Conservation (phyloP, 2,888 invertebrate genomes). For the Tenthredo scrophulariae region DNA sequence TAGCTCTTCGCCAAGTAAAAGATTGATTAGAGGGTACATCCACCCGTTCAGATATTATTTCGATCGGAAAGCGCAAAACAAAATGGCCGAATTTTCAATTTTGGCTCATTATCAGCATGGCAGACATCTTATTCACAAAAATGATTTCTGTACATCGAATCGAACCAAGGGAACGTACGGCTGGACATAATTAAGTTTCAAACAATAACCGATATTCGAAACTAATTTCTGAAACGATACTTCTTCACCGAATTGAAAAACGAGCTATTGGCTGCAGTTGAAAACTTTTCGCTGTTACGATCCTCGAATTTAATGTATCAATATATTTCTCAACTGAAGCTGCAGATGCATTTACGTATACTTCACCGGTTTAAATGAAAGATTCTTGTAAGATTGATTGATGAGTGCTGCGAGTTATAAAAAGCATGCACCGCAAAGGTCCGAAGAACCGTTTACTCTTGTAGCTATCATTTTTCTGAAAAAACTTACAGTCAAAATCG, state of each 20-base stretch:
- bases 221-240: not conserved
- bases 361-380: not conserved
- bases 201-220: not conserved
- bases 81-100: slow-evolving; percentile 27
- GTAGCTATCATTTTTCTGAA: not conserved
- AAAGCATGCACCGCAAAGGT: not conserved
- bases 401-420: not conserved
- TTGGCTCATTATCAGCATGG: not conserved
- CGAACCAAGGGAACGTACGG: not conserved
- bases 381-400: not conserved
- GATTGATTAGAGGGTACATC: slow-evolving; percentile 36
- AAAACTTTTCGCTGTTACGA: not conserved
- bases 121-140: not conserved
- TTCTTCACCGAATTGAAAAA: not conserved
- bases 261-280: not conserved
- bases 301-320: not conserved
- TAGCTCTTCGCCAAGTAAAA: slow-evolving; percentile 21
- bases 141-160: not conserved
- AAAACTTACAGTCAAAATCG: not conserved
- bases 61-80: not conserved
- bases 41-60: slow-evolving; percentile 38
- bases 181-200: not conserved
- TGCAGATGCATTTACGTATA: not conserved
- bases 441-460: not conserved
- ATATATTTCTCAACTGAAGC: not conserved